Conservation (phyloP, 2,113 vertebrate species). For the Epinephelus moara region DNA sequence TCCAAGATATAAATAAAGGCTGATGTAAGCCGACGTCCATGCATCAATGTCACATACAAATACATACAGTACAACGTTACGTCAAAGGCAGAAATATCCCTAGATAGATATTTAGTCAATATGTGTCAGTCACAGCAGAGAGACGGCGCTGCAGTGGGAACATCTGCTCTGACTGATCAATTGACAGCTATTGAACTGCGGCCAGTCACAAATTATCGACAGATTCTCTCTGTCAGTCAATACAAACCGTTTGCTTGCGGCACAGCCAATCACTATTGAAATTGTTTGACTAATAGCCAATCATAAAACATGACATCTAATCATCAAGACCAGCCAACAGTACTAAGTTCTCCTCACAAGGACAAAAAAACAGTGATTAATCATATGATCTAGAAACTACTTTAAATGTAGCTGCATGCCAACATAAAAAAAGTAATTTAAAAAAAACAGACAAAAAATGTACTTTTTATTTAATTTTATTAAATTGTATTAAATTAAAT, state of each 20-base stretch:
- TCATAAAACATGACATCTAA: slow-evolving; percentile 9
- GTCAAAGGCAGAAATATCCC: not conserved
- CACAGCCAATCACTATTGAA: not conserved
- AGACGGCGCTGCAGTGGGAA: not conserved
- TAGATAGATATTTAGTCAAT: not conserved
- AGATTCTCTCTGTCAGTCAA: slow-evolving; percentile 15
- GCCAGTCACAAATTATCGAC: slow-evolving; percentile 12
- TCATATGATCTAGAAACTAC: too few relatives aligned
- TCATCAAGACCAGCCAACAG: not conserved
- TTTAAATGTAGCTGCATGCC: not conserved
- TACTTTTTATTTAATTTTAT: too few relatives aligned
- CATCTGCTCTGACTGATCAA: not conserved
- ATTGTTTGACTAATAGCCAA: not conserved
- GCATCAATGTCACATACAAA: not conserved
- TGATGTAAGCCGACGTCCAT: not conserved
- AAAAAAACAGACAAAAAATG: too few relatives aligned
- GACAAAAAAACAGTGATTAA: not conserved
- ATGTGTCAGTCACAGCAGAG: slow-evolving; percentile 7
- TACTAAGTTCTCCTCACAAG: not conserved
- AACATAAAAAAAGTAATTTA: not conserved
- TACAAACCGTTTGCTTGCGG: not conserved
- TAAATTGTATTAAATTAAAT: too few relatives aligned
- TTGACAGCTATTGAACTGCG: slow-evolving; percentile 9
- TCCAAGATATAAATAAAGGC: too few relatives aligned
- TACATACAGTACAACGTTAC: not conserved